Percentiles rank a stretch among this genome's conserved stretches.
Evolutionary conservation across 2,113 vertebrate genomes (phyloP).

Genomic region (Gorilla gorilla): DNA sequence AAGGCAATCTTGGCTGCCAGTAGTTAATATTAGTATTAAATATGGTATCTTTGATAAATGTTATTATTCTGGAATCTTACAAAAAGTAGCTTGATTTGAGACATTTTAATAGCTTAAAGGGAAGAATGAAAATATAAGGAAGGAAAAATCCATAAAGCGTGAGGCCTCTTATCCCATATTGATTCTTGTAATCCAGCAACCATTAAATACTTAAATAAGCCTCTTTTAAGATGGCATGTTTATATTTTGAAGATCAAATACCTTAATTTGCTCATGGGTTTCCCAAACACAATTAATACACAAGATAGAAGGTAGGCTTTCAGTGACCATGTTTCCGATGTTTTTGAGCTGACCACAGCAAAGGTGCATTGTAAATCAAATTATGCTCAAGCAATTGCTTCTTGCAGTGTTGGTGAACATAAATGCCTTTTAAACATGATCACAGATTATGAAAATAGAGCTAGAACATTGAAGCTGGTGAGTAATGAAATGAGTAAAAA

Average conservation of each 20-base stretch:
- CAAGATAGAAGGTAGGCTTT: not conserved
- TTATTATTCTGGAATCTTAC: constrained; percentile 53
- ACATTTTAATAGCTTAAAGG: constrained; percentile 59
- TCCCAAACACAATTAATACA: not conserved
- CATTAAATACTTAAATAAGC: constrained; percentile 73
- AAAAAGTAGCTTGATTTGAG: constrained; percentile 48
- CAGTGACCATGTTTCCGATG: not conserved
- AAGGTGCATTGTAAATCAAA: not conserved
- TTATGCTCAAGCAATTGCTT: not conserved
- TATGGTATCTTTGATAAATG: constrained; percentile 59
- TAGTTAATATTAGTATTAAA: constrained; percentile 57
- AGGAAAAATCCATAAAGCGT: constrained; percentile 64
- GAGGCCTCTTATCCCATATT: constrained; percentile 62
- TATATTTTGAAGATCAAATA: constrained; percentile 74
- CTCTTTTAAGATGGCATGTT: constrained; percentile 64
- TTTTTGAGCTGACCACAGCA: not conserved
- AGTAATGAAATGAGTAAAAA: not conserved
- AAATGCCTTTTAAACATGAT: not conserved
- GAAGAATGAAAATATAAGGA: constrained; percentile 52
- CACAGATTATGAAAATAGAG: not conserved
- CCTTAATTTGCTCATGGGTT: constrained; percentile 71
- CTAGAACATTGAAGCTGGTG: not conserved
- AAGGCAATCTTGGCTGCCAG: constrained; percentile 38
- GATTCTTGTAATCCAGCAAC: constrained; percentile 73
- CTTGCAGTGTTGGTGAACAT: not conserved